These are phyloP conservation scores for Bos taurus DNA, from an alignment of 2,113 vertebrate species.

Conservation along the genomic window DNA sequence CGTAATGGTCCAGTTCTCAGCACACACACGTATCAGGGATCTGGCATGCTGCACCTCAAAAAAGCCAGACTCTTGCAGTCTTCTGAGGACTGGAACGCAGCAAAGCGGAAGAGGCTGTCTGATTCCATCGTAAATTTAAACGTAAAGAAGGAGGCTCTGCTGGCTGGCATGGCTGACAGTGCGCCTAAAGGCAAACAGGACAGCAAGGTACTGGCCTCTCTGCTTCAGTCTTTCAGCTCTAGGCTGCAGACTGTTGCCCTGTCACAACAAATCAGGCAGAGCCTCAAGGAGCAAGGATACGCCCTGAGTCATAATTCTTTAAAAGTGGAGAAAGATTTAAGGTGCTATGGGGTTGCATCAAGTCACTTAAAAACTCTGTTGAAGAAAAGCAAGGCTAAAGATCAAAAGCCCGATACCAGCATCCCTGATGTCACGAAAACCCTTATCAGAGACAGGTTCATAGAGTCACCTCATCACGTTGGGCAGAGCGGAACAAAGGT, in stretches of 20 bases:
- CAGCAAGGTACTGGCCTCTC: constrained; percentile 96
- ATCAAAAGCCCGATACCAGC: constrained; percentile 83
- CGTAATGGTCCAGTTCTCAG: constrained; percentile 87
- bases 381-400: constrained; percentile 93
- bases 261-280: constrained; percentile 91
- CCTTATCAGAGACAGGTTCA: constrained; percentile 84
- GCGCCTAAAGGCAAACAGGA: constrained; percentile 93
- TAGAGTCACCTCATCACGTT: constrained; percentile 85
- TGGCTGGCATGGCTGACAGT: constrained; percentile 88
- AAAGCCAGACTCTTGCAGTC: constrained; percentile 95
- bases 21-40: constrained; percentile 82
- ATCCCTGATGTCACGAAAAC: constrained; percentile 87
- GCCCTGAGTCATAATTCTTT: constrained; percentile 82
- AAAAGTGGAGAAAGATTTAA: constrained; percentile 88
- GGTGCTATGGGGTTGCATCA: constrained; percentile 92
- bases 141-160: constrained; percentile 88
- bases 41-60: constrained; percentile 93
- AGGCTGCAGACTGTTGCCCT: constrained; percentile 95
- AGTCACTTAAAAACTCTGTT: constrained; percentile 94
- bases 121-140: constrained; percentile 88
- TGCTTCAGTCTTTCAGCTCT: constrained; percentile 98
- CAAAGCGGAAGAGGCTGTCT: constrained; percentile 86
- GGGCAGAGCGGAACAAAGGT: constrained; percentile 84
- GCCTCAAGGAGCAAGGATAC: constrained; percentile 86
- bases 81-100: constrained; percentile 92